Conservation (phyloP, 1,140 invertebrate genomes). For the Diachasma alloeum region DNA sequence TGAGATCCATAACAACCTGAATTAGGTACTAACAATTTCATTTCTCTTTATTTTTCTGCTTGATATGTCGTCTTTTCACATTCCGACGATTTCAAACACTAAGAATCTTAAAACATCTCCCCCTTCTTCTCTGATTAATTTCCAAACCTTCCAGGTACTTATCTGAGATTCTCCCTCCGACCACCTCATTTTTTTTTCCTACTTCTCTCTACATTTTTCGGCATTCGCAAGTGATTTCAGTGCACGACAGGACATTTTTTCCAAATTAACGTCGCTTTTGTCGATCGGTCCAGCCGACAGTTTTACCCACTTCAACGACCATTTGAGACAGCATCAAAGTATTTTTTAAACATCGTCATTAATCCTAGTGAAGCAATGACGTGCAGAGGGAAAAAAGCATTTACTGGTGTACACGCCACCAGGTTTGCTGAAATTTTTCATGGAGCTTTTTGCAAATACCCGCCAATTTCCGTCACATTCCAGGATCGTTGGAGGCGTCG, state of each 20-base stretch:
- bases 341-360: not conserved
- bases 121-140: not conserved
- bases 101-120: not conserved
- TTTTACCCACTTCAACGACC: not conserved
- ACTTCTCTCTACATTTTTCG: not conserved
- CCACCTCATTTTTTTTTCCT: not conserved
- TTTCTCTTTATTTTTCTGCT: not conserved
- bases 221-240: not conserved
- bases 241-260: not conserved
- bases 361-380: conserved; percentile 5
- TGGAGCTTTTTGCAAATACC: conserved; percentile 85
- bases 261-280: not conserved
- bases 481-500: conserved; percentile 67
- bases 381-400: conserved; percentile 12
- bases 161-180: conserved; percentile 19
- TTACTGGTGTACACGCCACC: conserved; percentile 78
- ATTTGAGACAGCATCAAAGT: not conserved
- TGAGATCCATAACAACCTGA: conserved; percentile 4
- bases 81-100: not conserved
- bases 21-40: not conserved
- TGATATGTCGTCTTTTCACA: not conserved
- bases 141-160: conserved; percentile 20
- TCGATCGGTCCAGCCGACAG: conserved; percentile 23
- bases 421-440: conserved; percentile 81
- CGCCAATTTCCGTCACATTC: conserved; percentile 88